phyloP scores from a whole-genome alignment of 2,797 vertebrate genomes.

The Sciurus carolinensis region DNA sequence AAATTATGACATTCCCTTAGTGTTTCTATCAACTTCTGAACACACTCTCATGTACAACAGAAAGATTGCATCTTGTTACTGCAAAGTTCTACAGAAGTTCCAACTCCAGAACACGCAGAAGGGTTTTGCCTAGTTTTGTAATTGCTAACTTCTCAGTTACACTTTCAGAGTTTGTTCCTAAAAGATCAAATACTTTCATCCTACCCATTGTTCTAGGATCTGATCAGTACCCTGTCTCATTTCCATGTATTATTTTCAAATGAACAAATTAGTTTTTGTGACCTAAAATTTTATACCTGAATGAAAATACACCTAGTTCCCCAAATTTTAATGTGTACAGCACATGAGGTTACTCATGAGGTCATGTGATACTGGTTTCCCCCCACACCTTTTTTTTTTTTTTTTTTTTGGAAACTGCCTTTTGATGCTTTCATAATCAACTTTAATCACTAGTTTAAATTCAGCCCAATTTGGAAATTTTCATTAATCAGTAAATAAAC shows the following conservation, averaged over 20 bases:
- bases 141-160: background rate
- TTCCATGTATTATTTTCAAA: background rate
- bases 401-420: background rate
- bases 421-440: background rate
- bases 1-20: background rate
- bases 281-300: constrained; percentile 19
- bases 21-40: background rate
- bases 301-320: background rate
- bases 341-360: background rate
- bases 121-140: background rate
- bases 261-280: background rate
- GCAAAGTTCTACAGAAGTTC: background rate
- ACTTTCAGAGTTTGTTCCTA: background rate
- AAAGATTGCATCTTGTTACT: background rate
- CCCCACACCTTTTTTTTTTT: no score
- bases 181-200: background rate
- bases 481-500: background rate
- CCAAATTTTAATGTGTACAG: background rate
- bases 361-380: no score
- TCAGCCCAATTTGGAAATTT: background rate
- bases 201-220: background rate
- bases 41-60: background rate
- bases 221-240: background rate
- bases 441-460: constrained; percentile 28
- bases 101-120: background rate